Conservation (phyloP, 1,140 invertebrate genomes). For the Hestina assimilis region DNA sequence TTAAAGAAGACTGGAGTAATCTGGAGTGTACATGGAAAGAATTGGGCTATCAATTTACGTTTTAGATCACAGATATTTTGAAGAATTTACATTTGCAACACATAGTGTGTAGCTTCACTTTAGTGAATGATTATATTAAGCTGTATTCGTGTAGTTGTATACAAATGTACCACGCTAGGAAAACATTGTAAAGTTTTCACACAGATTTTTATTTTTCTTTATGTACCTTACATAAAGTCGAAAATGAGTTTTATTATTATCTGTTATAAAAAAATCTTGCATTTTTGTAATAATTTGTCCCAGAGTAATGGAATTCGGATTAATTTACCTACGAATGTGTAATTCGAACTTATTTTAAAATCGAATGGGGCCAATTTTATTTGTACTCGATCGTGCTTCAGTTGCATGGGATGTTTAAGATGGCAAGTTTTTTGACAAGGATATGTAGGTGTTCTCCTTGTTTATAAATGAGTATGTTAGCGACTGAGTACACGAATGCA, state of each 20-base stretch:
- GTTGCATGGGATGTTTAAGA: slow-evolving; percentile 12
- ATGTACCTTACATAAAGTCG: too few relatives aligned
- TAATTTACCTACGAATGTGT: slow-evolving; percentile 26
- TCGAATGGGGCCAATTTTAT: slow-evolving; percentile 36
- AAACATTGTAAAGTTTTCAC: too few relatives aligned
- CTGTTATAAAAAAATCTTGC: background rate
- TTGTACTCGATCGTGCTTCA: slow-evolving; percentile 20
- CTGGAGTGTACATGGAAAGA: slow-evolving; percentile 25
- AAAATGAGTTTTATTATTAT: too few relatives aligned
- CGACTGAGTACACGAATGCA: slow-evolving; percentile 23
- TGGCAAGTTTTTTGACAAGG: slow-evolving; percentile 2
- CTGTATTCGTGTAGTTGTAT: background rate
- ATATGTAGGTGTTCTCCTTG: slow-evolving; percentile 3
- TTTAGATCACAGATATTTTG: too few relatives aligned
- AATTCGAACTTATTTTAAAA: slow-evolving; percentile 17
- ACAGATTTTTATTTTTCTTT: too few relatives aligned
- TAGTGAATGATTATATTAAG: background rate
- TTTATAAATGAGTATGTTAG: slow-evolving; percentile 5
- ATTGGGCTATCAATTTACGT: background rate
- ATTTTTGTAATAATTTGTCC: slow-evolving; percentile 1
- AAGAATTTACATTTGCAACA: too few relatives aligned
- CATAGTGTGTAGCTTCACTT: too few relatives aligned
- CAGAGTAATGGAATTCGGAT: slow-evolving; percentile 21
- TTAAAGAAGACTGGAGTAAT: slow-evolving; percentile 55
- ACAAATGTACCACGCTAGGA: too few relatives aligned